Percentiles rank a stretch among this genome's conserved stretches.
Conservation (phyloP, 2,888 invertebrate genomes). For the Torymus tubicola region DNA sequence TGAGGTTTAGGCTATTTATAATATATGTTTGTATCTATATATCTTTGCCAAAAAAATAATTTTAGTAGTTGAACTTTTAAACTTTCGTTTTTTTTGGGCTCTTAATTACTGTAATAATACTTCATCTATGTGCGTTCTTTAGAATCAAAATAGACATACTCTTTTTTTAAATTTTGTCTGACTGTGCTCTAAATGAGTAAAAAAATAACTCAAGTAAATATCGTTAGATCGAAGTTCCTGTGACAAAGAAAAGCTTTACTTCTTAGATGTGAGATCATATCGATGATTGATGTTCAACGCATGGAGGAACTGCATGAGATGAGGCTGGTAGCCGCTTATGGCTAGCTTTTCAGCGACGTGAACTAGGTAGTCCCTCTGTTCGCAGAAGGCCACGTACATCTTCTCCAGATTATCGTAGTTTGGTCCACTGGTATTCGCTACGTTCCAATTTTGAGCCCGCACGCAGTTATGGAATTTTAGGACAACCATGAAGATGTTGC, state of each 20-base stretch:
- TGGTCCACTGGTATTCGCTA: slow-evolving; percentile 75
- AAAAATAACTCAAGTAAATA: not conserved
- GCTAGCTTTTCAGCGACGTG: slow-evolving; percentile 82
- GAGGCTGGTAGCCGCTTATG: slow-evolving; percentile 83
- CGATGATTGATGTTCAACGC: slow-evolving; percentile 82
- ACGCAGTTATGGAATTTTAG: slow-evolving; percentile 84
- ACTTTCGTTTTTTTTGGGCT: too few species aligned
- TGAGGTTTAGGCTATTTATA: too few species aligned
- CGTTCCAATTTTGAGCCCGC: slow-evolving; percentile 80
- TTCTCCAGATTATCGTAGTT: slow-evolving; percentile 80
- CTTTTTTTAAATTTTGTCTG: too few species aligned
- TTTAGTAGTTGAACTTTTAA: too few species aligned
- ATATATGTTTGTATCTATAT: too few species aligned
- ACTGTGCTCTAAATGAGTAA: too few species aligned
- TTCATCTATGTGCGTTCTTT: too few species aligned
- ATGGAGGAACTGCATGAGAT: slow-evolving; percentile 81
- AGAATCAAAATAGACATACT: too few species aligned
- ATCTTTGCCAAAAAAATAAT: too few species aligned
- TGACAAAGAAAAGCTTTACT: slow-evolving; percentile 31
- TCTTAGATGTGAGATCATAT: slow-evolving; percentile 65
- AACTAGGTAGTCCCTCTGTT: slow-evolving; percentile 80
- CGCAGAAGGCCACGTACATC: slow-evolving; percentile 81
- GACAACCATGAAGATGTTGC: slow-evolving; percentile 85
- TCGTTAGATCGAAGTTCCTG: not conserved
- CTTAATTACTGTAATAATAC: too few species aligned